Base-by-base conservation (phyloP, 2,888 invertebrate species). In the Sesamia inferens region DNA sequence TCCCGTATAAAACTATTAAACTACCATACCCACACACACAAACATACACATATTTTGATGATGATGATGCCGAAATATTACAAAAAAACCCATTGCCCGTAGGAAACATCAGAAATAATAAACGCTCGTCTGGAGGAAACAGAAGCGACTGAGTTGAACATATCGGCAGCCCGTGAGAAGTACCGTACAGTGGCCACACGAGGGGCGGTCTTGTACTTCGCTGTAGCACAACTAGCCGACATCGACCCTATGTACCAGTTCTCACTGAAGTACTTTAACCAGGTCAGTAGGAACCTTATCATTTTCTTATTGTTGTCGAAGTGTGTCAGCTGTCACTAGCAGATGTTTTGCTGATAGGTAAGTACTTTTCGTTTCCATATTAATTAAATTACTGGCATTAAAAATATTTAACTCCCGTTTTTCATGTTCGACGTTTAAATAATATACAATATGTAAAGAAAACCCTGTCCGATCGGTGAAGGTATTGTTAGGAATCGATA, bases 171-270 rank as follows among this genome's bases (percentile, higher is more conserved):
- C 0, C 97, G 99, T 59, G 98, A 99, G 93, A 98, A 97, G 87
- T 99, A 99, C 92, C 97, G 98, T 47, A 97, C 97, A 0, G 98
- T 99, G 11, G 99, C 99, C 0, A 98, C 97, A 0, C 97, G 99
- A 81, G 99, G 99, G 0, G 98, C 99, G 0, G 98, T 98, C 24
- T 94, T 99, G 7, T 99, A 98, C 93, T 99, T 99, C 92, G 98
- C 99, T 0, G 98, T 99, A 4, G 98, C 98, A 0, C 98, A 98
- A 90, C 95, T 99, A 24, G 98, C 98, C 0, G 98, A 98, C 87
- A 98, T 99, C 74, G 99, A 99, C 93, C 98, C 99, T 0, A 99
- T 99, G 99, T 99, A 99, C 93, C 99, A 99, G 94, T 99, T 98
- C 94, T 99, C 99, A 0, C 95, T 99, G 55, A 98, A 98, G 87